Conservation (phyloP, 1,140 invertebrate species). For the Trichonephila clavata region DNA sequence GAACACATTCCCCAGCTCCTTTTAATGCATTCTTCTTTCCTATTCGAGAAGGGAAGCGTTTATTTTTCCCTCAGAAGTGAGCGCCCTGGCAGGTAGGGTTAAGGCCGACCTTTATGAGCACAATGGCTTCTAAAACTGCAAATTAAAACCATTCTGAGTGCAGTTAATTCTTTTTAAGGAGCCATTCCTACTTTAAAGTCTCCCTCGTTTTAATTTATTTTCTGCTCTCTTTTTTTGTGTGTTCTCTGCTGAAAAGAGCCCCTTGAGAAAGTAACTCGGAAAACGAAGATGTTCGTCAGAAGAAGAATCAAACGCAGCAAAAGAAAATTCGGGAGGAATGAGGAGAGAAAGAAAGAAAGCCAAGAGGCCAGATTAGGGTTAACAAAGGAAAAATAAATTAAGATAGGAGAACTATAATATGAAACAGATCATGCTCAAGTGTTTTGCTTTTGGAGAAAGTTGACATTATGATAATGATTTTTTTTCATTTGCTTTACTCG, state of each 20-base stretch:
- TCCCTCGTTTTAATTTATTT: conserved; percentile 32
- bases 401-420: neutral
- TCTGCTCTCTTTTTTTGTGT: neutral
- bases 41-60: neutral
- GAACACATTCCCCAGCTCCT: neutral
- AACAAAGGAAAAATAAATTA: conserved; percentile 29
- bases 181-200: conserved; percentile 52
- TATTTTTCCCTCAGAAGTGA: conserved; percentile 8
- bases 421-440: neutral
- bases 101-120: neutral
- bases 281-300: neutral
- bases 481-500: neutral
- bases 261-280: neutral
- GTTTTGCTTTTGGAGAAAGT: neutral
- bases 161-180: conserved; percentile 68
- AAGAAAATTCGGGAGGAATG: neutral
- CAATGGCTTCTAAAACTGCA: conserved; percentile 60
- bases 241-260: neutral
- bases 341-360: neutral
- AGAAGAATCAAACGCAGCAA: neutral
- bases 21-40: conserved; percentile 52
- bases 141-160: conserved; percentile 61
- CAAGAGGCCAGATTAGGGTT: neutral
- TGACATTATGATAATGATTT: neutral
- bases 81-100: neutral